A percentile compares a stretch with the other conserved stretches of the same genome.
These are phyloP conservation scores for Xenopus borealis DNA, from an alignment of 2,113 vertebrate species.

Conservation along the genomic window DNA sequence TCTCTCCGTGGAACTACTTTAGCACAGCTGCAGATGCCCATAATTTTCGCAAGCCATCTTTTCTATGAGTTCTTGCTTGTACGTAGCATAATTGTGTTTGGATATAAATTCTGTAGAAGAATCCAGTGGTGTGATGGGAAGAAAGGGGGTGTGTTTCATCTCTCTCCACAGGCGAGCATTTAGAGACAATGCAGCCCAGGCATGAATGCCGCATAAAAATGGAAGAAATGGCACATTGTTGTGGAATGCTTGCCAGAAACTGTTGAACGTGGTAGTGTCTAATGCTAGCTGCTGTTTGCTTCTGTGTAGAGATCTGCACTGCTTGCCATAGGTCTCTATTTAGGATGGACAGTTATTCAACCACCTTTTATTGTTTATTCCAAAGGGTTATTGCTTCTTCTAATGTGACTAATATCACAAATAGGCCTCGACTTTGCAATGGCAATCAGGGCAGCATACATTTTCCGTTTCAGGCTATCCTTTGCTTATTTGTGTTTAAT, in stretches of 20 bases:
- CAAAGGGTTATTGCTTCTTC: no score
- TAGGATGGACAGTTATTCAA: constrained; percentile 8
- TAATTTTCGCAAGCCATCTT: no score
- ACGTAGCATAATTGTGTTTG: neutral
- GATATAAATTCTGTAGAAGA: neutral
- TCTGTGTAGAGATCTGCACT: constrained; percentile 3
- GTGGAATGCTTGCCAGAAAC: constrained; percentile 13
- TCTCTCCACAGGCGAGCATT: constrained; percentile 38
- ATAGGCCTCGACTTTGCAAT: no score
- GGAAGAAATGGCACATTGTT: constrained; percentile 32
- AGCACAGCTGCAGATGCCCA: no score
- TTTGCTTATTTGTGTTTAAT: no score
- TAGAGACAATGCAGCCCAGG: constrained; percentile 40
- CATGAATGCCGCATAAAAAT: constrained; percentile 42
- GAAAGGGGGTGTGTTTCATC: constrained; percentile 33
- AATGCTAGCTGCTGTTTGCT: constrained; percentile 1
- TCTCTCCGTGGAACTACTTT: no score
- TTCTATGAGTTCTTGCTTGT: neutral
- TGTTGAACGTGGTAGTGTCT: constrained; percentile 6
- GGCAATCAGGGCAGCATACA: no score
- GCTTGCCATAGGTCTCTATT: constrained; percentile 13
- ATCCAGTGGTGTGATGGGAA: constrained; percentile 7
- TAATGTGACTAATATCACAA: no score
- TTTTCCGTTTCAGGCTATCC: no score
- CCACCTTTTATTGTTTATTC: neutral